Percentiles rank a stretch among this genome's conserved stretches.
These are phyloP conservation scores for Heliocidaris erythrogramma DNA, from an alignment of 35 echinoderm and acorn worm genomes.

Conservation along the genomic window DNA sequence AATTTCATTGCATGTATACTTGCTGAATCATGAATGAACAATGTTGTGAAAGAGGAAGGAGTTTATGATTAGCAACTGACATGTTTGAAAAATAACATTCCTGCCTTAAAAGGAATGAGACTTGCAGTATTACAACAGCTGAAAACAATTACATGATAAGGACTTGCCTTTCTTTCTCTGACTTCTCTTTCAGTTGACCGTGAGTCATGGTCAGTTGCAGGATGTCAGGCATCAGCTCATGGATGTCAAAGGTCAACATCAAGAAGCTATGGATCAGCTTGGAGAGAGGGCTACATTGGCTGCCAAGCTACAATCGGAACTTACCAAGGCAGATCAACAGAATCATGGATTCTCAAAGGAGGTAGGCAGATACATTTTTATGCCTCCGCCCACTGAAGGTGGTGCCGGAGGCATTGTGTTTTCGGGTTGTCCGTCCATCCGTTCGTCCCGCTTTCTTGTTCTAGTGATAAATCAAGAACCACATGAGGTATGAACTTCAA, in stretches of 20 bases:
- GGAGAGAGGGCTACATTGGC: constrained; percentile 76
- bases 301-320: constrained; percentile 77
- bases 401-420: too few relatives aligned
- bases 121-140: not conserved
- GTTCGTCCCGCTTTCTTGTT: too few relatives aligned
- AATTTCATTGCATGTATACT: not conserved
- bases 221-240: constrained; percentile 67
- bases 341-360: constrained; percentile 82
- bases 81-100: not conserved
- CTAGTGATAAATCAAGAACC: too few relatives aligned
- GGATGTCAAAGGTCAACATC: constrained; percentile 88
- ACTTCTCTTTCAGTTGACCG: constrained; percentile 17
- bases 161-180: not conserved
- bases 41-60: not conserved
- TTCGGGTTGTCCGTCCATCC: too few relatives aligned
- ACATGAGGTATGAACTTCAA: too few relatives aligned
- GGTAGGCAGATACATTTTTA: constrained; percentile 46
- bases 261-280: constrained; percentile 94
- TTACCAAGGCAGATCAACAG: constrained; percentile 81
- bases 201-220: constrained; percentile 58
- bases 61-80: not conserved
- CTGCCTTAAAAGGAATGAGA: not conserved
- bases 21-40: not conserved
- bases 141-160: not conserved
- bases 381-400: too few relatives aligned